Conservation (phyloP, 2,888 invertebrate genomes). For the Eilema sororculum region DNA sequence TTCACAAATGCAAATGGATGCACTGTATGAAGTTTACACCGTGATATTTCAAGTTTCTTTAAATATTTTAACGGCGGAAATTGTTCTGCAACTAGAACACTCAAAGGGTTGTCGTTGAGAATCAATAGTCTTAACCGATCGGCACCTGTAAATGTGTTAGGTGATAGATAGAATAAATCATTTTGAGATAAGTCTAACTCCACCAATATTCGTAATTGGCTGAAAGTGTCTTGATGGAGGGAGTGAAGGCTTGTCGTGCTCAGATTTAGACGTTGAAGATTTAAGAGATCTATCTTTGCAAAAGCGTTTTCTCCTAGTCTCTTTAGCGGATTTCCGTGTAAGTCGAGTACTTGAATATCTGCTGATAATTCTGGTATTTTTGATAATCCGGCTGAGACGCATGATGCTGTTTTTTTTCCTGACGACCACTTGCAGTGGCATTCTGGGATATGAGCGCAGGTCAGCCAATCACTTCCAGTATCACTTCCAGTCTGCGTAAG, state of each 20-base stretch:
- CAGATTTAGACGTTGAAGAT: conserved; percentile 94
- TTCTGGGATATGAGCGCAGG: conserved; percentile 90
- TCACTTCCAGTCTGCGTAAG: conserved; percentile 77
- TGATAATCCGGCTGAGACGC: conserved; percentile 91
- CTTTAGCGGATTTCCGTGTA: conserved; percentile 92
- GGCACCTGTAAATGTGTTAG: conserved; percentile 93
- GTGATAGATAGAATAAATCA: conserved; percentile 90
- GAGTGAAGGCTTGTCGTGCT: conserved; percentile 91
- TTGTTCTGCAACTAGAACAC: conserved; percentile 90
- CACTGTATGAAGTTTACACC: conserved; percentile 91
- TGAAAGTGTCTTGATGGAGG: conserved; percentile 93
- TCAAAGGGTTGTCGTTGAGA: conserved; percentile 93
- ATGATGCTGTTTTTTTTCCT: conserved; percentile 95
- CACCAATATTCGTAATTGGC: conserved; percentile 93
- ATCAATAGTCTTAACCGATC: conserved; percentile 92
- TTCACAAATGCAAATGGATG: conserved; percentile 92
- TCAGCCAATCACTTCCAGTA: conserved; percentile 89
- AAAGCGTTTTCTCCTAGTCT: conserved; percentile 92
- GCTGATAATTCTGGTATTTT: conserved; percentile 88
- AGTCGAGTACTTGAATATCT: conserved; percentile 90
- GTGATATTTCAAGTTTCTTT: conserved; percentile 92
- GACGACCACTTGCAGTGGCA: conserved; percentile 97
- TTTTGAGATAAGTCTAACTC: conserved; percentile 96
- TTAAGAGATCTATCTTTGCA: conserved; percentile 91
- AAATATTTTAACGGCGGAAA: conserved; percentile 94